Percentiles rank a stretch among this genome's conserved stretches.
Evolutionary conservation across 2,113 vertebrate genomes (phyloP).

Genomic region (Vidua chalybeata): DNA sequence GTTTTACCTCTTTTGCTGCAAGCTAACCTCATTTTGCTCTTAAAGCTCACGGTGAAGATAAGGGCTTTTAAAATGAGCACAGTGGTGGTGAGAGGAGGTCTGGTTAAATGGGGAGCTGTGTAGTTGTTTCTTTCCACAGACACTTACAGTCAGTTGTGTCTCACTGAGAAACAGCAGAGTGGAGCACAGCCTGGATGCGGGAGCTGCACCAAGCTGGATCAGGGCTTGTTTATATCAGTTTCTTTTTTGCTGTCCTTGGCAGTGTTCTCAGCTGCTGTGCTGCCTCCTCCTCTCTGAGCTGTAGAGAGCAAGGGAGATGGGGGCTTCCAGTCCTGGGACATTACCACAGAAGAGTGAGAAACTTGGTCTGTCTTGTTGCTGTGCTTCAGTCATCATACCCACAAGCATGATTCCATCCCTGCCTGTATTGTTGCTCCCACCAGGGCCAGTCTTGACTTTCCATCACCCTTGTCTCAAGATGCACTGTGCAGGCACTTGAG

Average conservation of each 20-base stretch:
- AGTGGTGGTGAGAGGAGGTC: background rate
- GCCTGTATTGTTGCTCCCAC: background rate
- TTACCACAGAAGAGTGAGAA: rapidly evolving
- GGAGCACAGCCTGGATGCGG: background rate
- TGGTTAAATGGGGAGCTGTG: background rate
- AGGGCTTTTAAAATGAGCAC: background rate
- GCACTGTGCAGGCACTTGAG: background rate
- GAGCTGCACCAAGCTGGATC: background rate
- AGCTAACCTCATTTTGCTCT: background rate
- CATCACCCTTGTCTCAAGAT: background rate
- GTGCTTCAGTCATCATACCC: background rate
- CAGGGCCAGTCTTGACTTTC: background rate
- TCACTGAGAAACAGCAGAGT: background rate
- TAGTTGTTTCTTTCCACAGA: background rate
- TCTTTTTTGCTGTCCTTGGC: background rate
- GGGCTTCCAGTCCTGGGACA: background rate
- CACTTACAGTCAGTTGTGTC: background rate
- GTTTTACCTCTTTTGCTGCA: background rate
- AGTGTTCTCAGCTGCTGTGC: background rate
- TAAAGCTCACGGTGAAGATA: background rate
- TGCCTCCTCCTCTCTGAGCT: background rate
- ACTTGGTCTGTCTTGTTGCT: background rate
- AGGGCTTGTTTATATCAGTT: background rate
- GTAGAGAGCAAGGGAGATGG: background rate
- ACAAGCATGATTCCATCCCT: background rate